A percentile compares a stretch with the other conserved stretches of the same genome.
Evolutionary conservation across 2,888 invertebrate species (phyloP).

Genomic region (Sarcophaga caerulescens): DNA sequence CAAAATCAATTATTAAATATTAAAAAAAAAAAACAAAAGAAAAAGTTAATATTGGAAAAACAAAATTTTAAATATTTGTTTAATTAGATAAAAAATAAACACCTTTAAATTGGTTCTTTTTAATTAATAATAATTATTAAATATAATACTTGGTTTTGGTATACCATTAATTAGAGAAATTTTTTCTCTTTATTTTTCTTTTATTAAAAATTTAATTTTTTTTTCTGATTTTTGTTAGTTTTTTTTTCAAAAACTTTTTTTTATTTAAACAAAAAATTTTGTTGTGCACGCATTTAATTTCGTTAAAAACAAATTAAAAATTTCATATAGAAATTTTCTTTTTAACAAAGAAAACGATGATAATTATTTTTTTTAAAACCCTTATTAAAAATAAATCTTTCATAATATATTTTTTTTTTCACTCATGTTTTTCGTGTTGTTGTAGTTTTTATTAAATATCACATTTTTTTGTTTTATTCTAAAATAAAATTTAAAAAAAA

Average conservation of each 20-base stretch:
- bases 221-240: conserved; percentile 58
- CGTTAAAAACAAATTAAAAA: conserved; percentile 46
- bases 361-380: too few species aligned
- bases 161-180: conserved; percentile 37
- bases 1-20: conserved; percentile 25
- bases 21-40: too few species aligned
- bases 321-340: too few species aligned
- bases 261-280: conserved; percentile 71
- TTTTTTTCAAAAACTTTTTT: conserved; percentile 59
- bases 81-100: too few species aligned
- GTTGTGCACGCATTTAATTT: conserved; percentile 80
- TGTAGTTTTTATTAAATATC: conserved; percentile 71
- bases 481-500: conserved; percentile 20
- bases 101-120: too few species aligned
- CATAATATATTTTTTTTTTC: conserved; percentile 37
- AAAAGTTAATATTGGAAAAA: too few species aligned
- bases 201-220: conserved; percentile 13
- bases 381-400: background rate
- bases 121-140: conserved; percentile 11
- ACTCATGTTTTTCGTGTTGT: conserved; percentile 74
- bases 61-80: too few species aligned
- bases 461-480: conserved; percentile 7
- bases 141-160: conserved; percentile 63
- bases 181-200: conserved; percentile 18
- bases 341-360: too few species aligned